These are phyloP conservation scores for Pleuronectes platessa DNA, from an alignment of 2,113 vertebrate species.

Conservation along the genomic window DNA sequence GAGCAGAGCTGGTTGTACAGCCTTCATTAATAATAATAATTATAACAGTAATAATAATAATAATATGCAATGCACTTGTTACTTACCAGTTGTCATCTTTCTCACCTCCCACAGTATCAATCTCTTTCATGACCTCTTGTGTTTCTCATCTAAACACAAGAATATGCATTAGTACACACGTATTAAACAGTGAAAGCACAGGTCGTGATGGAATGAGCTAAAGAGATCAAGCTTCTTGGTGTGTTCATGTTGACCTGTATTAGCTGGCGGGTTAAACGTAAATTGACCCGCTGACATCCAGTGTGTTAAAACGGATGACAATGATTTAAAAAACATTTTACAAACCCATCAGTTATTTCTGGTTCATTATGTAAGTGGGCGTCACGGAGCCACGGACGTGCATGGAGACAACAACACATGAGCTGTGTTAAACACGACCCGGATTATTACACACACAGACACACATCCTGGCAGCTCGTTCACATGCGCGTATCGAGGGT, in stretches of 20 bases:
- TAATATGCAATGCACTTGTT: background rate
- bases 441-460: background rate
- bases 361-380: conserved; percentile 55
- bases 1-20: too few relatives aligned
- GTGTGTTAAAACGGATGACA: too few relatives aligned
- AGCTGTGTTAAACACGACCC: background rate
- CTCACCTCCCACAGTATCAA: conserved; percentile 68
- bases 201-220: background rate
- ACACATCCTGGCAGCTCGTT: background rate
- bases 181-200: background rate
- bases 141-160: conserved; percentile 72
- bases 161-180: background rate
- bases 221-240: background rate
- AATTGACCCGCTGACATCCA: too few relatives aligned
- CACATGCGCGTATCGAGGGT: conserved; percentile 27
- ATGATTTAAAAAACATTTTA: too few relatives aligned
- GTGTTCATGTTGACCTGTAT: too few relatives aligned
- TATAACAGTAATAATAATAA: too few relatives aligned
- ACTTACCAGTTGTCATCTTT: conserved; percentile 79
- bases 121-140: conserved; percentile 79
- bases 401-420: background rate
- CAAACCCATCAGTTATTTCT: background rate
- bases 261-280: too few relatives aligned
- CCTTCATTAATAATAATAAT: too few relatives aligned
- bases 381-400: conserved; percentile 17